Evolutionary conservation across 2,797 vertebrate species (phyloP), one percentile per base, ranked within the genome.

Genomic region (Parauchenoglanis ngamensis): DNA sequence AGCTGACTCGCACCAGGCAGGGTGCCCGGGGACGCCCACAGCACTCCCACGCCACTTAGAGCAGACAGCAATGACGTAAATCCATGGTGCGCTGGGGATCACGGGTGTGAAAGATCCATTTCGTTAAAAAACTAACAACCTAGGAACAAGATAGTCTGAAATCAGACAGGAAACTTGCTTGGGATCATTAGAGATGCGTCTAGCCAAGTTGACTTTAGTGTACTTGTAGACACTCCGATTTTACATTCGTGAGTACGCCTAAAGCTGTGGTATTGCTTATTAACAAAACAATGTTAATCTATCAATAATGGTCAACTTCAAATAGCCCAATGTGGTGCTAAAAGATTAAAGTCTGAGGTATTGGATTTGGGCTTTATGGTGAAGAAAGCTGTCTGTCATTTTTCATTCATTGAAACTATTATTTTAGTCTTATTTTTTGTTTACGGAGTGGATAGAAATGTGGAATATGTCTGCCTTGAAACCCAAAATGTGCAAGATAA

Each of bases 51-150:
- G 90, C 90, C 91, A 92, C 91, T 85, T 84, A 87, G 63, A 90
- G 89, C 92, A 94, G 93, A 92, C 92, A 88, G 90, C 84, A 79
- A 89, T 96, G 95, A 96, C 95, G 95, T 95, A 95, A 94, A 95
- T 94, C 91, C 86, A 84, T 90, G 92, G 93, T 91, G 91, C 91
- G 87, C 91, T 92, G 92, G 88, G 90, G 92, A 93, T 72, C 25
- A 85, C 84, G 89, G 87, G 84, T 81, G 85, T n/a, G 88, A 93
- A 92, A 52, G 78, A 88, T 49, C 35, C 61, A 40, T 67, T 76
- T 86, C 59, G 87, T 88, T 84, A 84, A 84, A 79, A 67, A 78
- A 84, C 49, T 82, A 88, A 88, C 79, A 84, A 85, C 78, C 70
- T 25, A 54, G 84, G 68, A 75, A 67, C 83, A 81, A 63, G 52